Conservation (phyloP, 2,113 vertebrate species). For the Gavialis gangeticus region DNA sequence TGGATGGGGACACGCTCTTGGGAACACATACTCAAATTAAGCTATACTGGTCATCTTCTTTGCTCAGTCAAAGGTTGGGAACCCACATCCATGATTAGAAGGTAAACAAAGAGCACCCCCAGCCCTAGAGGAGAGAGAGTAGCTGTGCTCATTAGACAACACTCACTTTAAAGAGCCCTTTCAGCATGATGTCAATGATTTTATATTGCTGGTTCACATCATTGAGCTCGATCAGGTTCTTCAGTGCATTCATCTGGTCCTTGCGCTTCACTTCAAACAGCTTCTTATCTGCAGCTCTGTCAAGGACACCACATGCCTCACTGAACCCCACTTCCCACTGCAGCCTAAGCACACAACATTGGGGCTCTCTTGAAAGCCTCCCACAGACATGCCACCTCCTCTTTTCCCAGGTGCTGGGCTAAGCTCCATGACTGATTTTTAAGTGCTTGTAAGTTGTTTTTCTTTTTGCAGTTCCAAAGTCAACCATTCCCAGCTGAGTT, state of each 20-base stretch:
- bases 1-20: not conserved
- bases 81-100: not conserved
- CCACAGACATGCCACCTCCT: not conserved
- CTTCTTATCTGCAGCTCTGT: constrained; percentile 88
- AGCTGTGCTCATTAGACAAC: not conserved
- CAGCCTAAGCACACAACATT: not conserved
- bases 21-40: not conserved
- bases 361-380: not conserved
- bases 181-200: constrained; percentile 99
- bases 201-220: constrained; percentile 98
- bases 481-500: not conserved
- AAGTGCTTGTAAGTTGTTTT: not conserved
- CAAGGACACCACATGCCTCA: constrained; percentile 3
- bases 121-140: not conserved
- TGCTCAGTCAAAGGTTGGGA: not conserved
- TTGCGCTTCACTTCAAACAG: constrained; percentile 97
- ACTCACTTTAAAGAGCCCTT: constrained; percentile 96
- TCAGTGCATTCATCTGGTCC: constrained; percentile 94
- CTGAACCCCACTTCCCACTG: not conserved
- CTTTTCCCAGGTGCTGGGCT: fast-evolving
- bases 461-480: not conserved
- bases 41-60: not conserved
- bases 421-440: not conserved
- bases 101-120: not conserved
- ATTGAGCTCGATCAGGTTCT: constrained; percentile 95